Evolutionary conservation across 2,888 invertebrate genomes (phyloP), one percentile per base, ranked within the genome.

Genomic region (Syrista parreyssii): DNA sequence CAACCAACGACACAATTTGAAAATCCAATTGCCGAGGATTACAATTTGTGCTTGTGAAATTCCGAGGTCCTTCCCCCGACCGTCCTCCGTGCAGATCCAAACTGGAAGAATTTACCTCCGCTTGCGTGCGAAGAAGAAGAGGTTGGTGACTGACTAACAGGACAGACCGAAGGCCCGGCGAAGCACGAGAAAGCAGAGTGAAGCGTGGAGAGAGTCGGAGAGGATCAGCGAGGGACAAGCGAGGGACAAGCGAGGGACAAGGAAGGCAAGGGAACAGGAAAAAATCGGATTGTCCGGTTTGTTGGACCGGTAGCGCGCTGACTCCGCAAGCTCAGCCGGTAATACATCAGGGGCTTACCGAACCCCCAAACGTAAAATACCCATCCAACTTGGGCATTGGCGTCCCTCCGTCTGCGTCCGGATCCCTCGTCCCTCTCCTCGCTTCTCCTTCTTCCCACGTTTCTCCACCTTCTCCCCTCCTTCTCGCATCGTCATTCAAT

Each of bases 281-380:
- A 82, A 82, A 85, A 86, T 86, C 86, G 86, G 86, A 87, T 87
- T 87, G 86, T 87, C 86, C 86, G 84, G 86, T 86, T 87, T 86
- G 88, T 86, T 88, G 88, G 87, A 81, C 85, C 85, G 88, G 85
- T 85, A 86, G 83, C 83, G 83, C 83, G 88, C 88, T 88, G 88
- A 88, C 88, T 88, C 86, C 82, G 87, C 88, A 87, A 83, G 86
- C 86, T 88, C 86, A 87, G 86, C 86, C 86, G 83, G 88, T 88
- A 88, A 88, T 88, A 88, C 88, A 88, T 88, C 86, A 87, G 86
- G 79, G 85, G 88, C 86, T 88, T 88, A 88, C 88, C 83, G 82
- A 84, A 81, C 85, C 85, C 87, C 88, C 86, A 87, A 88, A 88
- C 86, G 87, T 87, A 87, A 88, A 88, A 88, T 87, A 87, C 85